Conservation (phyloP, 2,888 invertebrate genomes). For the Meiosimyza platycephala region DNA sequence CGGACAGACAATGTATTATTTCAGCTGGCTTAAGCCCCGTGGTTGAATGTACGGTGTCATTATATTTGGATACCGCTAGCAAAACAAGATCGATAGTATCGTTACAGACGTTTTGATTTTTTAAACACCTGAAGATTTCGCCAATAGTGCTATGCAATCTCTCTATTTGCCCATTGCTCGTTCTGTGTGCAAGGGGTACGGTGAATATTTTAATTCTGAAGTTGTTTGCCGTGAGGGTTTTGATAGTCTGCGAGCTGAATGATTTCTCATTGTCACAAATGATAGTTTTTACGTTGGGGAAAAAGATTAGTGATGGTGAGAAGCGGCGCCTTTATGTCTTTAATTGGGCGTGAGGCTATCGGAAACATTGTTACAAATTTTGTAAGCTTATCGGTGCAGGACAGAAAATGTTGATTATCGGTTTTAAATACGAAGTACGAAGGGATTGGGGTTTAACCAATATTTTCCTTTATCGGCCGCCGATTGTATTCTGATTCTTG, state of each 20-base stretch:
- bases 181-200: neutral
- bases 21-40: too few species aligned
- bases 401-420: slow-evolving; percentile 39
- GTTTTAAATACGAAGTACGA: slow-evolving; percentile 14
- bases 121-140: slow-evolving; percentile 45
- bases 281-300: too few species aligned
- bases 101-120: neutral
- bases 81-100: too few species aligned
- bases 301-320: neutral
- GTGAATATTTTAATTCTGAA: too few species aligned
- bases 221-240: too few species aligned
- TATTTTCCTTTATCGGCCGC: slow-evolving; percentile 30
- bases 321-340: slow-evolving; percentile 39
- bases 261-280: too few species aligned
- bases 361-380: slow-evolving; percentile 46
- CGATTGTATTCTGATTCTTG: slow-evolving; percentile 27
- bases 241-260: too few species aligned
- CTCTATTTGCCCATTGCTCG: slow-evolving; percentile 45
- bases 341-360: slow-evolving; percentile 44
- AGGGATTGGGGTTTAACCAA: slow-evolving; percentile 39
- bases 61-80: too few species aligned
- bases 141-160: slow-evolving; percentile 44
- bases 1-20: too few species aligned
- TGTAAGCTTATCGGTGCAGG: slow-evolving; percentile 45
- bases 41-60: too few species aligned